Conservation (phyloP, 2,888 invertebrate species). For the Pyrgus malvae region DNA sequence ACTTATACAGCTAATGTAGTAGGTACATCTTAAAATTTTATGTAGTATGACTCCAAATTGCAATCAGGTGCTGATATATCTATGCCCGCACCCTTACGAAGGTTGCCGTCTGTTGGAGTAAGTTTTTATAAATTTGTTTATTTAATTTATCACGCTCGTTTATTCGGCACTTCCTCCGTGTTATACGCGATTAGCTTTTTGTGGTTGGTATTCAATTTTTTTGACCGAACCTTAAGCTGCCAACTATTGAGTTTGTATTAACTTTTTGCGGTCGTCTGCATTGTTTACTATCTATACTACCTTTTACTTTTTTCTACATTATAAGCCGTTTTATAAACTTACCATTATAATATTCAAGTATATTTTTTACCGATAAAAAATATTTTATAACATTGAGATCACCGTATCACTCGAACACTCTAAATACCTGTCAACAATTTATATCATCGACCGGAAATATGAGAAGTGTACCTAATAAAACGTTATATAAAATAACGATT, state of each 20-base stretch:
- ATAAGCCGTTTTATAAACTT: neutral
- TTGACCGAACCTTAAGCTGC: constrained; percentile 47
- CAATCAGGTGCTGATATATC: neutral
- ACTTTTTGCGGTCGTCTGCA: constrained; percentile 55
- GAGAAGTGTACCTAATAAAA: constrained; percentile 21
- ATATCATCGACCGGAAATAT: constrained; percentile 22
- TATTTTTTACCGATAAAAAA: too few relatives aligned
- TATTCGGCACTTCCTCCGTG: constrained; percentile 74
- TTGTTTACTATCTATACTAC: constrained; percentile 53
- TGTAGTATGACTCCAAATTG: too few relatives aligned
- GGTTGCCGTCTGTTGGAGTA: constrained; percentile 56
- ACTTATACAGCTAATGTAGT: too few relatives aligned
- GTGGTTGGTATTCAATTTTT: constrained; percentile 61
- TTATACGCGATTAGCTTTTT: constrained; percentile 75
- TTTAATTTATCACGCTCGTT: constrained; percentile 79
- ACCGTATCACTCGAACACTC: too few relatives aligned
- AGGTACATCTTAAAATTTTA: too few relatives aligned
- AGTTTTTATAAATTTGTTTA: constrained; percentile 77
- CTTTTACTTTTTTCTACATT: constrained; percentile 32
- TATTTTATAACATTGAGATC: too few relatives aligned
- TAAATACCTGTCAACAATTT: constrained; percentile 28
- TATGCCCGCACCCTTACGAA: constrained; percentile 44
- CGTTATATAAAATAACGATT: constrained; percentile 22
- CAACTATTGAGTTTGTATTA: constrained; percentile 55
- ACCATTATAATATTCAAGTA: too few relatives aligned